Percentiles rank a stretch among this genome's conserved stretches.
phyloP scores from a whole-genome alignment of 2,888 invertebrate species.

The Trimorus sp. region DNA sequence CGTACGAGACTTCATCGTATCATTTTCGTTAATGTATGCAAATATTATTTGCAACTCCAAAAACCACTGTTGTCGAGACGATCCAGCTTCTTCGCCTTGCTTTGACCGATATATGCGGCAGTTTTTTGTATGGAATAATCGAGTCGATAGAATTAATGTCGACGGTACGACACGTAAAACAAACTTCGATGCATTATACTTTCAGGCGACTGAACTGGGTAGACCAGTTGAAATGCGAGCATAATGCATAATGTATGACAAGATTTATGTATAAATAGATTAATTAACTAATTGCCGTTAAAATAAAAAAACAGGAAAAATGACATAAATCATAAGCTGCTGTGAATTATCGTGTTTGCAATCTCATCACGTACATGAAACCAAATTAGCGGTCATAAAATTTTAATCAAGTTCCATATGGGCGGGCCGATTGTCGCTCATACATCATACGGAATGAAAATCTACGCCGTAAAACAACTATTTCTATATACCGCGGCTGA shows the following conservation, averaged over 20 bases:
- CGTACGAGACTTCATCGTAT: too few relatives aligned
- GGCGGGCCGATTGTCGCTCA: constrained; percentile 62
- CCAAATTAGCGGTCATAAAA: constrained; percentile 72
- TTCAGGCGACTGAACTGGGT: constrained; percentile 35
- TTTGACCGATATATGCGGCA: not conserved
- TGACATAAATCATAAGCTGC: constrained; percentile 54
- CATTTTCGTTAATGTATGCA: too few relatives aligned
- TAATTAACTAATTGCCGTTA: constrained; percentile 63
- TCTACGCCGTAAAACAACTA: constrained; percentile 38
- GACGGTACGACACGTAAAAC: constrained; percentile 43
- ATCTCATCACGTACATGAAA: constrained; percentile 69
- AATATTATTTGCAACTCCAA: too few relatives aligned
- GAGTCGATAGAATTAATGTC: constrained; percentile 33
- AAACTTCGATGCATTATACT: constrained; percentile 53
- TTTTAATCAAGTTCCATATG: constrained; percentile 67
- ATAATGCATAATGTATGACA: constrained; percentile 21
- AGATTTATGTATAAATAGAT: constrained; percentile 54
- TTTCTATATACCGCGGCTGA: constrained; percentile 8
- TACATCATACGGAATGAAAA: constrained; percentile 64
- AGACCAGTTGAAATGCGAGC: constrained; percentile 42
- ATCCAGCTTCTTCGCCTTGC: too few relatives aligned
- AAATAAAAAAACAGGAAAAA: constrained; percentile 53
- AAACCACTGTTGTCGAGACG: too few relatives aligned
- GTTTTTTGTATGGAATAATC: not conserved
- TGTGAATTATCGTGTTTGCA: constrained; percentile 63